Percentiles rank a stretch among this genome's conserved stretches.
phyloP scores from a whole-genome alignment of 2,797 vertebrate genomes.

The Urosaurus nigricauda region DNA sequence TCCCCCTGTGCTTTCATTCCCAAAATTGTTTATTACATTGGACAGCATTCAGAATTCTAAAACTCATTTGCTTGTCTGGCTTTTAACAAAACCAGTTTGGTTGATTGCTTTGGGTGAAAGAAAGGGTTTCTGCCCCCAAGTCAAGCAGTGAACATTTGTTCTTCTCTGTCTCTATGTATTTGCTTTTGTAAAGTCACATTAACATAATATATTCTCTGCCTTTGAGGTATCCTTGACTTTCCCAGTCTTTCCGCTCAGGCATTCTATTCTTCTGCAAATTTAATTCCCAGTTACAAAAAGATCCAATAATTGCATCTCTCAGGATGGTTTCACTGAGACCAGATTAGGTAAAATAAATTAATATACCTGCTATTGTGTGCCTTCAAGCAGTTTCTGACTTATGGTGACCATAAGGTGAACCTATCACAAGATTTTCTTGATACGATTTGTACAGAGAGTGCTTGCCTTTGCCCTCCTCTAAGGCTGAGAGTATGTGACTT shows the following conservation, averaged over 20 bases:
- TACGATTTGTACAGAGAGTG: no score
- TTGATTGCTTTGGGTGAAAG: neutral
- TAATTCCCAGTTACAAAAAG: neutral
- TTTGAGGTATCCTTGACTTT: neutral
- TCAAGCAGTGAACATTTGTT: neutral
- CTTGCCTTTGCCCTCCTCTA: no score
- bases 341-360: neutral
- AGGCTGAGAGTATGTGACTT: no score
- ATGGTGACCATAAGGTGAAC: no score
- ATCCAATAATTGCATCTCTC: neutral
- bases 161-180: neutral
- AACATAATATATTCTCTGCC: neutral
- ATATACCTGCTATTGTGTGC: neutral
- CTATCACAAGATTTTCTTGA: no score
- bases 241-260: neutral
- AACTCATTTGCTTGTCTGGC: neutral
- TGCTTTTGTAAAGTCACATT: neutral
- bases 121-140: neutral
- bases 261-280: constrained; percentile 1
- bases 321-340: neutral
- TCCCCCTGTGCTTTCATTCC: no score
- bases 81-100: neutral
- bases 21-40: no score
- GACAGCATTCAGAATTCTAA: neutral
- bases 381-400: no score